Evolutionary conservation across 2,113 vertebrate genomes (phyloP).

Genomic region (Chauna torquata): DNA sequence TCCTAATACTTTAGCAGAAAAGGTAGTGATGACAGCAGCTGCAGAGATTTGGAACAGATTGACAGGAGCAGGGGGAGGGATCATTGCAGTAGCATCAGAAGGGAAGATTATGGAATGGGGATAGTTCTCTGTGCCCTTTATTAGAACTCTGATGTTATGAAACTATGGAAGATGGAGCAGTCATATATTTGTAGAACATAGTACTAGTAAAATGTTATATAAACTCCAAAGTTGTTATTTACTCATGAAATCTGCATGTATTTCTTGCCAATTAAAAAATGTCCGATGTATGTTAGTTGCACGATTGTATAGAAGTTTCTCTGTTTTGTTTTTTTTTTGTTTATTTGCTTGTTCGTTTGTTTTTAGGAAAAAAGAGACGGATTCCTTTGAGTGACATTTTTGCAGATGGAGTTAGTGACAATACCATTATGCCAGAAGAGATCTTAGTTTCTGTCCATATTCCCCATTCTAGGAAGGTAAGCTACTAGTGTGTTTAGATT

Average conservation of each 20-base stretch:
- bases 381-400: conserved; percentile 83
- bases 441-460: conserved; percentile 84
- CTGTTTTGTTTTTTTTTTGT: background rate
- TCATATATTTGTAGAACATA: background rate
- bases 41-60: background rate
- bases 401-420: conserved; percentile 77
- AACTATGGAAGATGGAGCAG: background rate
- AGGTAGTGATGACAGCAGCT: background rate
- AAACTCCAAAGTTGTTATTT: background rate
- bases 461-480: conserved; percentile 83
- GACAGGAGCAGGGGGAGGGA: background rate
- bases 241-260: background rate
- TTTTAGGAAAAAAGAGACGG: conserved; percentile 67
- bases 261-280: background rate
- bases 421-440: conserved; percentile 81
- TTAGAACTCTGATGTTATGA: background rate
- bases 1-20: background rate
- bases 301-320: background rate
- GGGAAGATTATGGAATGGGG: background rate
- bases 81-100: background rate
- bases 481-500: background rate
- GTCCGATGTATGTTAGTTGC: background rate
- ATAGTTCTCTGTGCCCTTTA: background rate
- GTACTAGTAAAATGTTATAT: background rate
- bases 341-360: too few relatives aligned